Conservation (phyloP, 1,140 invertebrate species). For the Micrasema minimum region DNA sequence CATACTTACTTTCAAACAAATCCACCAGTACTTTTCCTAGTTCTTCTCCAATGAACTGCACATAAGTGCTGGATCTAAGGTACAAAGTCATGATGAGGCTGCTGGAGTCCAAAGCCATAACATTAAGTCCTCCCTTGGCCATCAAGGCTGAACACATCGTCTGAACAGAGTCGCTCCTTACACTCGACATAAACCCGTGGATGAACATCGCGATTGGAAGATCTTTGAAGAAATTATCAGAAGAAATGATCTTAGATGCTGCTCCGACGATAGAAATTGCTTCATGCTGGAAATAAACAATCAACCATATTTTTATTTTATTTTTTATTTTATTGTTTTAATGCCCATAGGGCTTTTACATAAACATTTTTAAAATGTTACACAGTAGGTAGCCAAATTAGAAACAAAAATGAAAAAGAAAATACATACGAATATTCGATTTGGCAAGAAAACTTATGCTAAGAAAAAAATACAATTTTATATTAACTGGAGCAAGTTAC, state of each 20-base stretch:
- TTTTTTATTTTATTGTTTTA: too few species aligned
- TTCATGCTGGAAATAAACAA: not conserved
- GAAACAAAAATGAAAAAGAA: too few species aligned
- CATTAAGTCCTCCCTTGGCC: conserved; percentile 60
- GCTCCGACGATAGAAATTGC: not conserved
- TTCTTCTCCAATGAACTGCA: conserved; percentile 59
- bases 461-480: too few species aligned
- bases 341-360: too few species aligned
- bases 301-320: too few species aligned
- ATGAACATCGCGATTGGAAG: conserved; percentile 58
- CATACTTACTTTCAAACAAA: conserved; percentile 55
- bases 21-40: conserved; percentile 56
- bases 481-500: too few species aligned
- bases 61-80: conserved; percentile 58
- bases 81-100: conserved; percentile 60
- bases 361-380: too few species aligned
- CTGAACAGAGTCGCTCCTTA: conserved; percentile 54
- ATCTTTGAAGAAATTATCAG: conserved; percentile 49
- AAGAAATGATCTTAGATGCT: conserved; percentile 35
- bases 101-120: conserved; percentile 60
- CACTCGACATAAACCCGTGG: conserved; percentile 60
- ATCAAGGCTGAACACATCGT: conserved; percentile 58
- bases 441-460: too few species aligned
- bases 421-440: too few species aligned
- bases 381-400: too few species aligned